Evolutionary conservation across 1,140 invertebrate genomes (phyloP).

Genomic region (Drosophila ambigua): DNA sequence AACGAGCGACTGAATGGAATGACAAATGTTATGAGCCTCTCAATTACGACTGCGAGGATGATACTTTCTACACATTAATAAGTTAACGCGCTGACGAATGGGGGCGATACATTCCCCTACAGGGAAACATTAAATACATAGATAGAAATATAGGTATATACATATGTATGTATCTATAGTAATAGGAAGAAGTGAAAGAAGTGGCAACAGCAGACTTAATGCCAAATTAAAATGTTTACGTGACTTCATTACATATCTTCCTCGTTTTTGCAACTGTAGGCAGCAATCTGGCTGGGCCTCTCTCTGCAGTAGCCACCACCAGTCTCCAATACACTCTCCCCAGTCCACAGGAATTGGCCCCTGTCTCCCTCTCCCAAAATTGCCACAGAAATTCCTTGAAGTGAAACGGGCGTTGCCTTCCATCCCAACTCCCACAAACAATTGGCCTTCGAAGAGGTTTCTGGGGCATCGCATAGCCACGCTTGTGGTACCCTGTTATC

Average conservation of each 20-base stretch:
- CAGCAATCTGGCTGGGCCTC: background rate
- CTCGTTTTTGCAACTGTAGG: slow-evolving; percentile 7
- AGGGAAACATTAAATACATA: too few relatives aligned
- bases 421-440: too few relatives aligned
- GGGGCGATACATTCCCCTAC: too few relatives aligned
- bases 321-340: background rate
- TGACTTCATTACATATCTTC: slow-evolving; percentile 73
- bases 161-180: slow-evolving; percentile 19
- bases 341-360: slow-evolving; percentile 4
- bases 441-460: too few relatives aligned
- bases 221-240: slow-evolving; percentile 78
- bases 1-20: background rate
- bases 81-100: slow-evolving; percentile 37
- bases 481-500: too few relatives aligned
- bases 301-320: background rate
- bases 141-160: slow-evolving; percentile 6
- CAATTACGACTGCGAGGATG: slow-evolving; percentile 31
- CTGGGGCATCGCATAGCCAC: background rate
- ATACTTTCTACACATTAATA: slow-evolving; percentile 31
- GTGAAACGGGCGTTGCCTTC: too few relatives aligned
- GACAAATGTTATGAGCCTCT: slow-evolving; percentile 43
- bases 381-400: background rate
- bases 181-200: slow-evolving; percentile 1
- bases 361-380: background rate
- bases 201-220: slow-evolving; percentile 49